Evolutionary conservation across 2,113 vertebrate genomes (phyloP).

Genomic region (Cebidichthys violaceus): DNA sequence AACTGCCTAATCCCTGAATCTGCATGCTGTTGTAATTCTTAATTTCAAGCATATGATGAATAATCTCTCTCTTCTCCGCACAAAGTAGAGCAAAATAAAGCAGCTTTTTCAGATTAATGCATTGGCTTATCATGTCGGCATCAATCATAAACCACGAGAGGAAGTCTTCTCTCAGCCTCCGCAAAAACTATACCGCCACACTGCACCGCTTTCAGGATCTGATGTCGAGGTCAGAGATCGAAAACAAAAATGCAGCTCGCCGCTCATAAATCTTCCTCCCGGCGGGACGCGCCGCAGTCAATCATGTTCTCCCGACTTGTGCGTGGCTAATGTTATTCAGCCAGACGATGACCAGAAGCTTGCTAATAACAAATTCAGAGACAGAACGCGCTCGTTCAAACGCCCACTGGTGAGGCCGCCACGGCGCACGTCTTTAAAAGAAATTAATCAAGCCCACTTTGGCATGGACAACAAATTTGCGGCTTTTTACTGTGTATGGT

Average conservation of each 20-base stretch:
- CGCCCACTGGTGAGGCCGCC: constrained; percentile 24
- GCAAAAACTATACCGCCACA: constrained; percentile 12
- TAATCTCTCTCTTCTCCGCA: background rate
- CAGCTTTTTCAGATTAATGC: constrained; percentile 41
- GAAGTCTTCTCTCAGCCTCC: constrained; percentile 34
- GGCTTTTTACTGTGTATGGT: constrained; percentile 54
- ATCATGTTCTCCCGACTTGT: constrained; percentile 61
- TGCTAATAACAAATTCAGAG: constrained; percentile 27
- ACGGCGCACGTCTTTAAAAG: constrained; percentile 44
- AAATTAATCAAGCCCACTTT: constrained; percentile 62
- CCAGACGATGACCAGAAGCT: constrained; percentile 42
- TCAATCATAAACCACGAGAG: constrained; percentile 46
- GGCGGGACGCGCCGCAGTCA: constrained; percentile 34
- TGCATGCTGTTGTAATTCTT: background rate
- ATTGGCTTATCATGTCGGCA: constrained; percentile 27
- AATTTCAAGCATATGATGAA: constrained; percentile 5
- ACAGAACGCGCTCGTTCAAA: constrained; percentile 8
- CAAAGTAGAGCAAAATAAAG: constrained; percentile 29
- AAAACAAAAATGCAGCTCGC: constrained; percentile 54
- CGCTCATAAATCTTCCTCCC: constrained; percentile 58
- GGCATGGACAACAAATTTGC: constrained; percentile 50
- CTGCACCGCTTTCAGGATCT: constrained; percentile 23
- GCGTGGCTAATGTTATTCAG: constrained; percentile 28
- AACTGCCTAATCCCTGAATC: background rate
- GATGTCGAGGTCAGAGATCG: constrained; percentile 43